Evolutionary conservation across 2,888 invertebrate species (phyloP).

Genomic region (Tribolium freemani): DNA sequence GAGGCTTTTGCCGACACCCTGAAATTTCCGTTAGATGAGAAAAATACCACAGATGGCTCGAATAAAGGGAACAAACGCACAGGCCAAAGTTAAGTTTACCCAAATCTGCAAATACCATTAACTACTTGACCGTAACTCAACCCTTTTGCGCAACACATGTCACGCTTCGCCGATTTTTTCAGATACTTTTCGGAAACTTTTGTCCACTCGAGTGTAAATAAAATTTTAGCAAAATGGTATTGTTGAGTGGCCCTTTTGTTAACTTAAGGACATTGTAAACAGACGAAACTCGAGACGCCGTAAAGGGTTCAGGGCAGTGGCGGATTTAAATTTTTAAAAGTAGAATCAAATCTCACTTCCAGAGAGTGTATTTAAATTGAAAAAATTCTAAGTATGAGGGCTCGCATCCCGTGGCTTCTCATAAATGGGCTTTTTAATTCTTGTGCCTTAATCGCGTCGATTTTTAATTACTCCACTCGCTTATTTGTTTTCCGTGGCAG

Average conservation of each 20-base stretch:
- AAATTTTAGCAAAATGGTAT: constrained; percentile 27
- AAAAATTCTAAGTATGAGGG: too few species aligned
- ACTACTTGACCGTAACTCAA: constrained; percentile 27
- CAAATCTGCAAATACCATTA: constrained; percentile 7
- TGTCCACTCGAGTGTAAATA: constrained; percentile 32
- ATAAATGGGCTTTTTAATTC: constrained; percentile 39
- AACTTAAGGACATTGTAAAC: constrained; percentile 30
- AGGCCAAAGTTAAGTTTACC: not conserved
- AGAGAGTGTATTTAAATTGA: too few species aligned
- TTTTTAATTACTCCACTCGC: constrained; percentile 36
- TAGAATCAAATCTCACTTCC: too few species aligned
- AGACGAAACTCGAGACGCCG: constrained; percentile 10
- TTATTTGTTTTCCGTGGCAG: constrained; percentile 29
- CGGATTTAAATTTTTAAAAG: not conserved
- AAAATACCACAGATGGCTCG: not conserved
- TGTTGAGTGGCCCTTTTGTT: constrained; percentile 30
- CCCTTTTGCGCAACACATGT: constrained; percentile 32
- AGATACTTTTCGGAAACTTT: constrained; percentile 15
- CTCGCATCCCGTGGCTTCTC: not conserved
- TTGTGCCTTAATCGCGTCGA: constrained; percentile 44
- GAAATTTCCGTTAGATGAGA: not conserved
- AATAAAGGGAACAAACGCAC: not conserved
- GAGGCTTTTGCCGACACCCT: constrained; percentile 42
- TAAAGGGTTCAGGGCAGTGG: not conserved
- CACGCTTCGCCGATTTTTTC: constrained; percentile 17